phyloP scores from a whole-genome alignment of 2,113 vertebrate species.

The Protobothrops flavoviridis region DNA sequence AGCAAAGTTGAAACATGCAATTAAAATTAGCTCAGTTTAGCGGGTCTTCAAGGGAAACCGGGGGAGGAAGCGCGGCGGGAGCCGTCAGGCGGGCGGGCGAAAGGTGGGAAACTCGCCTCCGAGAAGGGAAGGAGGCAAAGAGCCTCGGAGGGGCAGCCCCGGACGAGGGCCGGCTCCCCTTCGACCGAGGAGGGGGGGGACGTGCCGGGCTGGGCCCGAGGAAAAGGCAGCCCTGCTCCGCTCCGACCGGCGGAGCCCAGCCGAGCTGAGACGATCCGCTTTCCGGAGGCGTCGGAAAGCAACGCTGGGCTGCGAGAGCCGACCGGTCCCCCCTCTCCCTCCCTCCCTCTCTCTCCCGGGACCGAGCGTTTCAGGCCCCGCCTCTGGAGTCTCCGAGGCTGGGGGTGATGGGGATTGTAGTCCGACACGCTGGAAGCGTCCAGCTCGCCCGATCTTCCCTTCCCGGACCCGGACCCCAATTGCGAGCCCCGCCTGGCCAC shows the following conservation, averaged over 20 bases:
- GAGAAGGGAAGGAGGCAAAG: not conserved
- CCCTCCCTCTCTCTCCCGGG: not conserved
- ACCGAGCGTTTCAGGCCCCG: not conserved
- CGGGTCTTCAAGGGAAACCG: slow-evolving; percentile 58
- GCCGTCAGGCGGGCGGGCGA: slow-evolving; percentile 48
- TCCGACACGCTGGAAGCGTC: not conserved
- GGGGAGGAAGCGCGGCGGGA: slow-evolving; percentile 29
- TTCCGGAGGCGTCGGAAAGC: not conserved
- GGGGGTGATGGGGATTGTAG: not conserved
- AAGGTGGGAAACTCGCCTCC: not conserved
- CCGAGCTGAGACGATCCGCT: not conserved
- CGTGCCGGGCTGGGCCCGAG: not conserved
- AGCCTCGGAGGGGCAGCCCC: not conserved
- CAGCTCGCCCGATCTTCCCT: not conserved
- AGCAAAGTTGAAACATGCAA: slow-evolving; percentile 75
- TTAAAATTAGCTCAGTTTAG: slow-evolving; percentile 73
- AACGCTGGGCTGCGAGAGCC: not conserved
- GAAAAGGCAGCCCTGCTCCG: not conserved
- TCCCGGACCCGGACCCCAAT: not conserved
- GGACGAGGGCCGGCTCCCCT: not conserved
- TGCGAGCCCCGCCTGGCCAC: not conserved
- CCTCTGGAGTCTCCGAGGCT: not conserved
- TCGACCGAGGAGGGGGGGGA: not conserved
- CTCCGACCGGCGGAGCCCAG: not conserved
- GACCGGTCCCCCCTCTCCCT: too few species aligned